phyloP scores from a whole-genome alignment of 2,888 invertebrate species.

The Gasteruption jaculator region DNA sequence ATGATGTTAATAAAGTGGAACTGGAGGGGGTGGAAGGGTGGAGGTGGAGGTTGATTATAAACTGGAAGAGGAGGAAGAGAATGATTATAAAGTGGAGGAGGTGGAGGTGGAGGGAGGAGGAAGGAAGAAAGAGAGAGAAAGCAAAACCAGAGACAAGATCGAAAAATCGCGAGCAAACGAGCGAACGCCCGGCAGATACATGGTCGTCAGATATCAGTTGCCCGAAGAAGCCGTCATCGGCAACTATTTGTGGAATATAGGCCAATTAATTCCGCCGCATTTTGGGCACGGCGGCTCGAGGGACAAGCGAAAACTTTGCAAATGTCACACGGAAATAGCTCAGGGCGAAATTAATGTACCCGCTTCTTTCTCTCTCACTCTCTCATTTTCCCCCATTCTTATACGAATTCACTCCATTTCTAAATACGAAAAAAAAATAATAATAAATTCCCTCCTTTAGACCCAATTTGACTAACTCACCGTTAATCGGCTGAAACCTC shows the following conservation, averaged over 20 bases:
- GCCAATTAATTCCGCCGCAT: constrained; percentile 36
- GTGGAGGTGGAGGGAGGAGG: constrained; percentile 6
- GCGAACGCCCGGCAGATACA: constrained; percentile 7
- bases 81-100: constrained; percentile 15
- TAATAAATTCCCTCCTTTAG: constrained; percentile 1
- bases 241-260: constrained; percentile 38
- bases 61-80: constrained; percentile 12
- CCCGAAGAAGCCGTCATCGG: too few species aligned
- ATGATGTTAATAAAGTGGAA: too few species aligned
- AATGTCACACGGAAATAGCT: constrained; percentile 30
- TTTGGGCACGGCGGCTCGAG: constrained; percentile 26
- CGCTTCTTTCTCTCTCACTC: constrained; percentile 1
- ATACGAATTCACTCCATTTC: neutral
- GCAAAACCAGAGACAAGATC: constrained; percentile 14
- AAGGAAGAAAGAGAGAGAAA: constrained; percentile 1
- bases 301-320: constrained; percentile 32
- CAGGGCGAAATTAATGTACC: constrained; percentile 22
- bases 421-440: neutral
- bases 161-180: constrained; percentile 14
- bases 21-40: too few species aligned
- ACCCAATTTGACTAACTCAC: too few species aligned
- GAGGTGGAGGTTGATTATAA: too few species aligned
- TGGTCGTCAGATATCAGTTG: constrained; percentile 8
- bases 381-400: neutral
- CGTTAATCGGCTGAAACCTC: constrained; percentile 54